A percentile compares a stretch with the other conserved stretches of the same genome.
Conservation (phyloP, 2,888 invertebrate genomes). For the Lasius platythorax region DNA sequence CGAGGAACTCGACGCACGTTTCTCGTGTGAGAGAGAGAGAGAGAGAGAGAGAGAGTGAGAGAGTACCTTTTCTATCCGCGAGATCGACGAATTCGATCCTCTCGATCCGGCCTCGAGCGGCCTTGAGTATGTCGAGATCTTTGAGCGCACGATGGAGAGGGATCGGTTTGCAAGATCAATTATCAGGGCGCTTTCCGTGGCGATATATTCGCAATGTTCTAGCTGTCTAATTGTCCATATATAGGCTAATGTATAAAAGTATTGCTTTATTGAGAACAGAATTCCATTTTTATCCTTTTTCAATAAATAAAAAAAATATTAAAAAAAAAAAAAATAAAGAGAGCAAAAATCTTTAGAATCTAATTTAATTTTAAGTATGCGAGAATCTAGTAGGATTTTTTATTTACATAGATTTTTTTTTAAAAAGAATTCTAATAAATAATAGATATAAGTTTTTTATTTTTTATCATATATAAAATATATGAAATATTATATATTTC, state of each 20-base stretch:
- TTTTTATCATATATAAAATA: not conserved
- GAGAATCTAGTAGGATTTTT: not conserved
- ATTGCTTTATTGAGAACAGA: not conserved
- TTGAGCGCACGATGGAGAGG: conserved; percentile 42
- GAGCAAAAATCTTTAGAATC: not conserved
- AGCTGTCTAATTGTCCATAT: not conserved
- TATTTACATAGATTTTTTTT: not conserved
- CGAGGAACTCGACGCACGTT: conserved; percentile 5
- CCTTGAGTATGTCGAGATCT: conserved; percentile 73
- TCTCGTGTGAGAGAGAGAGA: not conserved
- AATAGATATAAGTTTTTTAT: not conserved
- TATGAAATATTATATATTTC: not conserved
- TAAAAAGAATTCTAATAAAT: not conserved
- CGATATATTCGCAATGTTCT: not conserved
- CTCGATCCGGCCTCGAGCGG: conserved; percentile 80
- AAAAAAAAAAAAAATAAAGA: not conserved
- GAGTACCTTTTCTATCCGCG: conserved; percentile 64
- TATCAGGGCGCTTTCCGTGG: conserved; percentile 48
- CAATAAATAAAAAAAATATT: not conserved
- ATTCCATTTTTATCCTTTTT: not conserved
- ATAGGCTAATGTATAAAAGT: not conserved
- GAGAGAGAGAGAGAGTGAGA: not conserved
- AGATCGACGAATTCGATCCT: conserved; percentile 72
- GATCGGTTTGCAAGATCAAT: conserved; percentile 55
- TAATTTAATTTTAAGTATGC: too few species aligned